Base-by-base conservation (phyloP, 2,797 vertebrate species). In the Benthosema pterotum region DNA sequence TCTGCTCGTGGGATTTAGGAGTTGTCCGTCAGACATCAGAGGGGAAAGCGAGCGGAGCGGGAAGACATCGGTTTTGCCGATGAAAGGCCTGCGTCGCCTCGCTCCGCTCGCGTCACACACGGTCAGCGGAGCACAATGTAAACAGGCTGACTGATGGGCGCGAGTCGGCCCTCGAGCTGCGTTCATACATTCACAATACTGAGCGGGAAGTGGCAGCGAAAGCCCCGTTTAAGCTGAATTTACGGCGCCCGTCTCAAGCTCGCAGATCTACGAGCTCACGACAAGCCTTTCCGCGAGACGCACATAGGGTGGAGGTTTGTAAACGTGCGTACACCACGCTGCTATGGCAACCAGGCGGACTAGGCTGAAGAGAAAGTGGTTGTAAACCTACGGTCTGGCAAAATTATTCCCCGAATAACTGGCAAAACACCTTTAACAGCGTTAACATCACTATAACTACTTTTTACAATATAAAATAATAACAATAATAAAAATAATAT, bases 91-190 rank as follows among this genome's bases (percentile, higher is more conserved):
- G 11, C 32, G 8, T 38, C 8, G 2, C 32, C 45, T 46, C 45
- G 13, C 4, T 63, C 65, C 72, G 62, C 47, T 63, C 55, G 65
- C 62, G 69, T 70, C 77, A 78, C 72, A 81, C 77, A 85, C 72
- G 13, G n/a, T n/a, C n/a, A n/a, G 4, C 22, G 72, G 74, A 68
- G 59, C 11, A 17, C 56, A 57, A 77, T 43, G 60, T 58, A 25
- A 60, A 69, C 53, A 16, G 60, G 47, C 56, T 66, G 19, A 63
- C 56, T n/a, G n/a, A n/a, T n/a, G n/a, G 2, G 62, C 74, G 72
- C 74, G 72, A 79, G 72, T 74, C 43, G 72, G 52, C 70, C 19
- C 45, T 19, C 63, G 15, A 32, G 22, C 22, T 25, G 22, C 22
- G 22, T 25, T 25, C 22, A 25, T 11, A 17, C 65, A 57, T 3